Evolutionary conservation across 2,888 invertebrate genomes (phyloP), one percentile per base, ranked within the genome.

Genomic region (Drosophila rellima): DNA sequence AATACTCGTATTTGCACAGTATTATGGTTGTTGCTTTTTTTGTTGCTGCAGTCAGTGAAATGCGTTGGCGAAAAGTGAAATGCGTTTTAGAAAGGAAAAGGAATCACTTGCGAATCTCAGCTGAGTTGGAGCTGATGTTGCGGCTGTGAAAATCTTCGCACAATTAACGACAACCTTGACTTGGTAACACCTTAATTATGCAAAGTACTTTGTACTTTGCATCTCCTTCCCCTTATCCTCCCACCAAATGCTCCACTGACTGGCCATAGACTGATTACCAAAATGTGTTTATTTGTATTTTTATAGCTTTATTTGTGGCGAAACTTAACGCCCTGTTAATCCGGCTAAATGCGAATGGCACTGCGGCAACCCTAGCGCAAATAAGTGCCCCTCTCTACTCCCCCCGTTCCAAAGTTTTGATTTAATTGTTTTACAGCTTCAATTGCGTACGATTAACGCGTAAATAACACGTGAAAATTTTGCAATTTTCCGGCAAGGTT

Each of bases 301-400:
- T 88, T 64, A 84, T 74, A 50, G 26, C 48, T 69, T 52, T 65
- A 74, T 71, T 68, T 59, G 59, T 85, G 87, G 70, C 74, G 88
- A 74, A 86, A 82, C 85, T 87, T 87, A 82, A 89, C 89, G 88
- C 89, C 81, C 90, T 87, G 90, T 90, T 88, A 85, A 89, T 67
- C 77, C 70, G 55, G 69, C 81, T 90, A 84, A 90, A 84, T 80
- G 74, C 63, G 75, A 74, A 75, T 78, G 20, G 52, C 52, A 55
- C 67, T 29, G 73, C 71, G 68, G 78, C 70, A 82, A 60, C 88
- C 70, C 78, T 89, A 82, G 75, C 80, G 85, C 85, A 74, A 78
- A 87, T 87, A 89, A 85, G 74, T 75, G 67, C 73, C 57, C 35
- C 33, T 23, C 44, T n/a, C 10, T 6, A 10, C 26, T 29, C 33